Base-by-base conservation (phyloP, 1,140 invertebrate species). In the Aphidius gifuensis region DNA sequence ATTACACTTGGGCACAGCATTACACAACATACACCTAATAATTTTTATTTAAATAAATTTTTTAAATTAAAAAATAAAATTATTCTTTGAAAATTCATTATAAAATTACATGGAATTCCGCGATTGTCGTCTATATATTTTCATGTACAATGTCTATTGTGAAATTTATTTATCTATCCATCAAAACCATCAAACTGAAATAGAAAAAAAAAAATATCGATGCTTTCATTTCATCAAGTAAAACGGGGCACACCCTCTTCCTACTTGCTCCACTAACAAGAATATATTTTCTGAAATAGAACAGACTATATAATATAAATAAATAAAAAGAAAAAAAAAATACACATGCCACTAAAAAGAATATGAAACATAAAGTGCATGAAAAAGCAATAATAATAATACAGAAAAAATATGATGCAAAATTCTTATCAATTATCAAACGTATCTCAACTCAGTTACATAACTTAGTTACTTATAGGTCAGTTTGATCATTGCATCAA, bases 171-270 rank as follows among this genome's bases (percentile, higher is more conserved):
- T 16, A 16, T 16, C 16, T 16, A 16, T 16, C 0, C 11, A 9
- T 53, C 23, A 42, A 5, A 43, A 16, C 5, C 40, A 16, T 55
- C 43, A 42, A 55, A 9, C n/a, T 55, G 1, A 16, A 11, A 5
- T 39, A 53, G 4, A 23, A 6, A n/a, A 7, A 55, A 55, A 6
- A 3, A 7, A 40, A 7, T 4, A 49, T 6, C 9, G 38, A 38
- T 44, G 39, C 21, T 55, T 40, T 39, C 21, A 55, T 55, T 55
- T 11, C 16, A n/a, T 42, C 7, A 47, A 67, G 62, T 51, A 60
- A 66, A 68, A 68, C 42, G 58, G 62, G 58, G 62, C 65, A 59
- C 61, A 64, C 65, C 65, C 58, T 66, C 64, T 67, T 64, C 61
- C 65, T 58, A 65, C 58, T 16, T 69, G 67, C 46, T 63, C 65